A percentile compares a stretch with the other conserved stretches of the same genome.
phyloP scores from a whole-genome alignment of 2,888 invertebrate species.

The Agrotis puta region DNA sequence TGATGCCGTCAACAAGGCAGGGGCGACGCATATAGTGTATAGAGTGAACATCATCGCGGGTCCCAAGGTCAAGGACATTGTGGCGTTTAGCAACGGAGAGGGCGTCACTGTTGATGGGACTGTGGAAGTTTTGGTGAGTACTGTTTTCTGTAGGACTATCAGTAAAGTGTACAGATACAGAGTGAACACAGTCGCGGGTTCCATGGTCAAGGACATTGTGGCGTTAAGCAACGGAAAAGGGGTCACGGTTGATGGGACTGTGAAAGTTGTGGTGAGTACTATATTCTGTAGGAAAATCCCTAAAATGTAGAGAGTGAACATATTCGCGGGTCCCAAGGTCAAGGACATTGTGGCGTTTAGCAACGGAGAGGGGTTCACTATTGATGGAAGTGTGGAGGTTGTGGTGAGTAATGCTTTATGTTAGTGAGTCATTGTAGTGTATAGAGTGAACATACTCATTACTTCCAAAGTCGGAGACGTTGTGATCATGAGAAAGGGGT shows the following conservation, averaged over 20 bases:
- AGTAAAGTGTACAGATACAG: conserved; percentile 84
- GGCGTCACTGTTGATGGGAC: conserved; percentile 67
- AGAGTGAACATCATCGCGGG: conserved; percentile 85
- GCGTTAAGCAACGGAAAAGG: conserved; percentile 66
- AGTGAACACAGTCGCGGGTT: conserved; percentile 84
- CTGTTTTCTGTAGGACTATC: neutral
- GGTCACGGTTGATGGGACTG: conserved; percentile 61
- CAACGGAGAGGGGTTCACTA: conserved; percentile 65
- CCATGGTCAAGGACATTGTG: conserved; percentile 63
- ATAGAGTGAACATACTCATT: too few relatives aligned
- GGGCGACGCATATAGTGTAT: conserved; percentile 88
- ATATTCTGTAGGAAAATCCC: neutral
- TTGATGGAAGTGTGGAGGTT: conserved; percentile 70
- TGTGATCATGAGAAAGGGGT: conserved; percentile 39
- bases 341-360: conserved; percentile 65
- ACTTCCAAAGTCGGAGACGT: conserved; percentile 47
- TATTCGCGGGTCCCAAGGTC: conserved; percentile 75
- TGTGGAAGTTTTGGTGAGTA: conserved; percentile 75
- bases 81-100: conserved; percentile 68
- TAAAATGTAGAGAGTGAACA: conserved; percentile 85
- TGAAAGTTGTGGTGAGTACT: conserved; percentile 75
- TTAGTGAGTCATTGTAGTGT: too few relatives aligned
- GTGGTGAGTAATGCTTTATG: conserved; percentile 68
- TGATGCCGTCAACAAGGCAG: conserved; percentile 91
- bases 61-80: conserved; percentile 71